phyloP scores from a whole-genome alignment of 1,140 invertebrate species.

The Oryctes rhinoceros region DNA sequence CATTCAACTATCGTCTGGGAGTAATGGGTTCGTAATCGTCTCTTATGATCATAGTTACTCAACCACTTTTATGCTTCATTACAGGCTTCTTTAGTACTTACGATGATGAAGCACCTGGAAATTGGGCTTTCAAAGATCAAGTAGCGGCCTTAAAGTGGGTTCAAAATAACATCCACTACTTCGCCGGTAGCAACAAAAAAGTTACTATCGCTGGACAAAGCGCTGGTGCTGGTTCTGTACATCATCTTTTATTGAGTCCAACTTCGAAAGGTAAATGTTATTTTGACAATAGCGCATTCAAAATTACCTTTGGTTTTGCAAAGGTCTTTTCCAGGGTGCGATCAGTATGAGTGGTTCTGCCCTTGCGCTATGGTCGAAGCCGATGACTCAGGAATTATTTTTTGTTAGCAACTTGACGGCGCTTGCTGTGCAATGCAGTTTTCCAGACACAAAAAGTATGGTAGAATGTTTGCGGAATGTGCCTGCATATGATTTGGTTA shows the following conservation, averaged over 20 bases:
- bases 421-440: conserved; percentile 38
- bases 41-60: neutral
- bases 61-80: neutral
- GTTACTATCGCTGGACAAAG: conserved; percentile 64
- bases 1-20: conserved; percentile 81
- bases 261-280: conserved; percentile 45
- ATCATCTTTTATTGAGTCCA: conserved; percentile 53
- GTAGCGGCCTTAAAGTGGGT: conserved; percentile 56
- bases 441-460: conserved; percentile 24
- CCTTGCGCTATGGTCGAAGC: conserved; percentile 53
- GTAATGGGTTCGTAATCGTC: neutral
- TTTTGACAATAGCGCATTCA: neutral
- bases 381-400: conserved; percentile 25
- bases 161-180: conserved; percentile 61
- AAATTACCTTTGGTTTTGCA: neutral
- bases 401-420: conserved; percentile 22
- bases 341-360: conserved; percentile 64
- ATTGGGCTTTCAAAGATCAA: conserved; percentile 55
- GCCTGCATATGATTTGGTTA: conserved; percentile 38
- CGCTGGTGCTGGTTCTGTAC: conserved; percentile 58
- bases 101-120: conserved; percentile 55
- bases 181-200: conserved; percentile 63
- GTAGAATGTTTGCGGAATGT: conserved; percentile 45
- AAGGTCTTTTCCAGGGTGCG: conserved; percentile 59
- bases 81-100: conserved; percentile 52